phyloP scores from a whole-genome alignment of 2,797 vertebrate genomes.

The Phrynocephalus forsythii region DNA sequence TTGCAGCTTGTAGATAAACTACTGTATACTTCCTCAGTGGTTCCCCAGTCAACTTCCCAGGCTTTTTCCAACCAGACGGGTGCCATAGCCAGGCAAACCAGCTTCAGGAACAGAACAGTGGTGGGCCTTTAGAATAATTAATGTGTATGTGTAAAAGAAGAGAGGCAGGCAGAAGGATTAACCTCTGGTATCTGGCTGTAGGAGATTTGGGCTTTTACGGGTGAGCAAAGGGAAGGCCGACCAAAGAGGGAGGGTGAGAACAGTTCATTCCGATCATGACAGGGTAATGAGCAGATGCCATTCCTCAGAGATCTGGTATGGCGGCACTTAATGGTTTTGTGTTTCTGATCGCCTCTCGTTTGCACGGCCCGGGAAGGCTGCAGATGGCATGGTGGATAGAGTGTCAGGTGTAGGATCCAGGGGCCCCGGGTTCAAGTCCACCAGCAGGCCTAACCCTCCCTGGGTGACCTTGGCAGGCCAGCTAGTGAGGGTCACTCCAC shows the following conservation, averaged over 20 bases:
- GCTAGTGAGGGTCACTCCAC: background rate
- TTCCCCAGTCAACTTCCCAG: too few species aligned
- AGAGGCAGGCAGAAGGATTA: background rate
- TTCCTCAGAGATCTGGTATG: background rate
- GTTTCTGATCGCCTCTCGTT: background rate
- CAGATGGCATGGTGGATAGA: background rate
- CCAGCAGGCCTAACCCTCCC: background rate
- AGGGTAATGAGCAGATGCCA: background rate
- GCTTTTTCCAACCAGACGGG: background rate
- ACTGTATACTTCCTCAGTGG: too few species aligned
- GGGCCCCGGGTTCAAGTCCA: background rate
- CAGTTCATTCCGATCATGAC: background rate
- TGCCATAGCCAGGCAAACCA: too few species aligned
- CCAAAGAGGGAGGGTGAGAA: background rate
- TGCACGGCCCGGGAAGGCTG: background rate
- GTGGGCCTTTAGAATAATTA: background rate
- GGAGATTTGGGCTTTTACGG: background rate
- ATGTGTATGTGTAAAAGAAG: background rate
- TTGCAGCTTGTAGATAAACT: too few species aligned
- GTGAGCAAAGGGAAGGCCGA: background rate
- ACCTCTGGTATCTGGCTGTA: background rate
- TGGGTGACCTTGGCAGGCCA: too few species aligned
- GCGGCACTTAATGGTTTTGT: background rate
- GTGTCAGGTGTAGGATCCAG: background rate
- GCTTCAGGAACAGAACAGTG: too few species aligned